phyloP scores from a whole-genome alignment of 1,140 invertebrate genomes.

The Drosophila arawakana region DNA sequence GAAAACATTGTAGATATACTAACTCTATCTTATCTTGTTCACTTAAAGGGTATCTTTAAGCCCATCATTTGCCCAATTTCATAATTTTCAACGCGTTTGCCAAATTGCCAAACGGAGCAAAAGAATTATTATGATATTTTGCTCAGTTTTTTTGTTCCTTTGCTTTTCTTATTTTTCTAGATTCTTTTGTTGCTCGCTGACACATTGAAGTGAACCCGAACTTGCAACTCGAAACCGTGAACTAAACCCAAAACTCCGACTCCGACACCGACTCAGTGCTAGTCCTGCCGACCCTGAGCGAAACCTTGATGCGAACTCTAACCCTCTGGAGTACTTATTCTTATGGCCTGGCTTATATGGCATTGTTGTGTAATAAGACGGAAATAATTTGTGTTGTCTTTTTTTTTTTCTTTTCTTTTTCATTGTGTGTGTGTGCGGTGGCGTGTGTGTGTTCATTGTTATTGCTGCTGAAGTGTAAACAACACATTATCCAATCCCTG shows the following conservation, averaged over 20 bases:
- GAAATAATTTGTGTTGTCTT: slow-evolving; percentile 66
- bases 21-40: too few relatives aligned
- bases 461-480: slow-evolving; percentile 45
- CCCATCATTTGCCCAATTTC: neutral
- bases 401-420: slow-evolving; percentile 11
- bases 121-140: slow-evolving; percentile 63
- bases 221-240: slow-evolving; percentile 10
- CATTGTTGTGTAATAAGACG: slow-evolving; percentile 78
- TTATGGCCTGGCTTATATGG: slow-evolving; percentile 65
- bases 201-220: slow-evolving; percentile 46
- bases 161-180: slow-evolving; percentile 17
- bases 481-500: slow-evolving; percentile 42
- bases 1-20: too few relatives aligned
- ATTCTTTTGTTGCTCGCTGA: slow-evolving; percentile 46
- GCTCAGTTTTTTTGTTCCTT: slow-evolving; percentile 46
- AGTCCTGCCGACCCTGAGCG: neutral
- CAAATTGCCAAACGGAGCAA: slow-evolving; percentile 47
- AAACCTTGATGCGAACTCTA: neutral
- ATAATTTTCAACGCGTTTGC: slow-evolving; percentile 31
- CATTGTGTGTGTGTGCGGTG: slow-evolving; percentile 8
- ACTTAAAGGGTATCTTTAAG: neutral
- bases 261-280: neutral
- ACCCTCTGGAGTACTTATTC: slow-evolving; percentile 50
- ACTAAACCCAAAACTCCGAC: slow-evolving; percentile 10
- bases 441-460: slow-evolving; percentile 25